Evolutionary conservation across 2,113 vertebrate genomes (phyloP).

Genomic region (Podiceps cristatus): DNA sequence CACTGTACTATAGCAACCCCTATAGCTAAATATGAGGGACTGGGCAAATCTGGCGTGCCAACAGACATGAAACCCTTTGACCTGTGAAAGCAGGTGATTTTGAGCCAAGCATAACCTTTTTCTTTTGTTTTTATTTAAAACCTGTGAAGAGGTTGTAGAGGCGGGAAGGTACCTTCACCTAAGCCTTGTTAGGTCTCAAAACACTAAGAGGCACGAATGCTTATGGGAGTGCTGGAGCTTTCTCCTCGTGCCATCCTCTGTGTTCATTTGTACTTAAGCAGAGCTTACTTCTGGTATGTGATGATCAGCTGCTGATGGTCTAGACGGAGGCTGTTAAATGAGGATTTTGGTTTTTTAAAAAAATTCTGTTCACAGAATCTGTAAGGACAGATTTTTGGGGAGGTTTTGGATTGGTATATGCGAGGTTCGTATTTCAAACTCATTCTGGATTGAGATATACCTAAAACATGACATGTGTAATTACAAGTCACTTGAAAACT

Average conservation of each 20-base stretch:
- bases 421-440: not conserved
- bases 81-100: not conserved
- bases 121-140: not conserved
- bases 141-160: not conserved
- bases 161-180: not conserved
- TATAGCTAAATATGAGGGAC: not conserved
- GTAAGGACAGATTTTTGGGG: not conserved
- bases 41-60: not conserved
- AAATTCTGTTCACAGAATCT: not conserved
- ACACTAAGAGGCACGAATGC: not conserved
- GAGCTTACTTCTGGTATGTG: not conserved
- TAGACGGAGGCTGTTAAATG: not conserved
- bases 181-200: not conserved
- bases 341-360: not conserved
- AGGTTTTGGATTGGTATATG: not conserved
- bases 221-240: not conserved
- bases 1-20: not conserved
- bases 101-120: not conserved
- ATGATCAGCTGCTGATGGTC: not conserved
- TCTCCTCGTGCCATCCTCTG: not conserved
- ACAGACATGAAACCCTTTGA: not conserved
- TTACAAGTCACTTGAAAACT: not conserved
- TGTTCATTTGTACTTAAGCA: not conserved
- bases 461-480: not conserved
- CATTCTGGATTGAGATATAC: not conserved